Evolutionary conservation across 2,113 vertebrate genomes (phyloP), one percentile per base, ranked within the genome.

Genomic region (Microtus montanus): DNA sequence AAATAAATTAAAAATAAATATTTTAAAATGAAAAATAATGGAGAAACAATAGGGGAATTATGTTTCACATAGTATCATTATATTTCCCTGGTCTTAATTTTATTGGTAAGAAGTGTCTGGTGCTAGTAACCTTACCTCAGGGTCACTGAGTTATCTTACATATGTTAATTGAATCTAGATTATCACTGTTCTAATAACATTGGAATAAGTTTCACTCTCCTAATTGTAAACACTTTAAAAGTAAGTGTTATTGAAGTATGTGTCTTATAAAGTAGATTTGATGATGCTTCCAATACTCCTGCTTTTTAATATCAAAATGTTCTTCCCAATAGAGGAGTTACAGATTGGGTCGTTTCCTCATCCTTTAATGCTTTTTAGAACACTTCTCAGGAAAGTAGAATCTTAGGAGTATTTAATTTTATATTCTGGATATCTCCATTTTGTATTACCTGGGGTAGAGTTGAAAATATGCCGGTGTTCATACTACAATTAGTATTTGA

Each of bases 331-430:
- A 22, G n/a, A 13, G 47, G 52, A 64, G 4, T 10, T 26, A 28
- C 74, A 24, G 64, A 66, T 77, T 68, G 90, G 49, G 35, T 88
- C 3, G 22, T 73, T 91, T 85, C 88, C 19, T 96, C 26, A 86
- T 80, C 90, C 92, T 90, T 92, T 90, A 13, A n/a, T 93, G 54
- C n/a, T 63, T 93, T 83, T 75, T 89, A 10, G 94, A 89, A 96
- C 61, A 38, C 20, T 89, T 88, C 58, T 92, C 68, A 83, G 47
- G 30, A 94, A 93, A 91, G 14, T 84, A 2, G 44, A 54, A 52
- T 85, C 26, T 95, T 35, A 68, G 70, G 15, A 91, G 49, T 87
- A n/a, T 74, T 80, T 93, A 9, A 3, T 63, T 84, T 26, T 63
- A 15, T 19, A n/a, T 54, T 94, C 92, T 41, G 52, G 1, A 63